These are phyloP conservation scores for Carcinoscorpius rotundicauda DNA, from an alignment of 1,140 invertebrate genomes.

Conservation along the genomic window DNA sequence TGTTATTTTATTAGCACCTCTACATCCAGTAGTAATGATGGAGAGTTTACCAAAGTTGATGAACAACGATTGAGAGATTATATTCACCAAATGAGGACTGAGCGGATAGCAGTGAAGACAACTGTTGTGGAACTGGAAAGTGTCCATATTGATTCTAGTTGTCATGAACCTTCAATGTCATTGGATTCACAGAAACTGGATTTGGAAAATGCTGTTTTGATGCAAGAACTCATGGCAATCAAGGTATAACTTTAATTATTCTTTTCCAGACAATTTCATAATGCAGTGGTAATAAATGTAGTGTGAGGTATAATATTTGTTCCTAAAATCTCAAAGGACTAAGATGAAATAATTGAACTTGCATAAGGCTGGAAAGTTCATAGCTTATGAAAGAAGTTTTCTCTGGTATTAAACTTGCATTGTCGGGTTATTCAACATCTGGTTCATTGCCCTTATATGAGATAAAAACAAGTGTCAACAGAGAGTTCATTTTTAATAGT, in stretches of 20 bases:
- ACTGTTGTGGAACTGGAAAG: conserved; percentile 60
- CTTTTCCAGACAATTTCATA: not conserved
- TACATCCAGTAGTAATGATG: conserved; percentile 30
- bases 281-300: too few species aligned
- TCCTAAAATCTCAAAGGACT: too few species aligned
- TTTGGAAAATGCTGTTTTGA: conserved; percentile 67
- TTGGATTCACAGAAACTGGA: conserved; percentile 55
- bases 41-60: conserved; percentile 34
- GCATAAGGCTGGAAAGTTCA: too few species aligned
- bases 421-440: too few species aligned
- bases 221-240: conserved; percentile 68
- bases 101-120: conserved; percentile 50
- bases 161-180: conserved; percentile 42
- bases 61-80: conserved; percentile 35
- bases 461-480: too few species aligned
- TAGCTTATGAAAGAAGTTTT: too few species aligned
- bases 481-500: too few species aligned
- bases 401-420: too few species aligned
- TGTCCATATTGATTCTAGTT: conserved; percentile 43
- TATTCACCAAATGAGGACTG: conserved; percentile 57
- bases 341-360: too few species aligned
- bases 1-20: conserved; percentile 29
- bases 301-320: too few species aligned
- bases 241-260: conserved; percentile 30
- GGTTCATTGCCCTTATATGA: too few species aligned